These are phyloP conservation scores for Brevimyrus niger DNA, from an alignment of 2,113 vertebrate genomes.

Conservation along the genomic window DNA sequence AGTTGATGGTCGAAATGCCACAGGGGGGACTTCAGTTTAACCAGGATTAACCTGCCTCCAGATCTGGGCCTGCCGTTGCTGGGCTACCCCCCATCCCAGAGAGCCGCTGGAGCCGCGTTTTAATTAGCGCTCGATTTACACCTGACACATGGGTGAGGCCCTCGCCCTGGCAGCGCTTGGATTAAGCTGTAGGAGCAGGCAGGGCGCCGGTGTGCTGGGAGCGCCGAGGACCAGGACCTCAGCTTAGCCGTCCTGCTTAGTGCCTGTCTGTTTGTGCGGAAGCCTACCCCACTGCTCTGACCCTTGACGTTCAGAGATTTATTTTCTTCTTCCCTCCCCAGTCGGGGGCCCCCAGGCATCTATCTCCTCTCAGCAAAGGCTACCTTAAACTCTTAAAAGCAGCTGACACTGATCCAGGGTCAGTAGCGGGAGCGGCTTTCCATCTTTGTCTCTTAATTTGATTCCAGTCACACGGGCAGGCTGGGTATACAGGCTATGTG, in stretches of 20 bases:
- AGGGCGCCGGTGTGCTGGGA: background rate
- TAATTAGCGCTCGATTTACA: background rate
- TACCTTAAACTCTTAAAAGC: background rate
- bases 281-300: background rate
- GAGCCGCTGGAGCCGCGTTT: background rate
- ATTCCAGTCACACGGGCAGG: conserved; percentile 6
- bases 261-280: background rate
- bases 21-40: background rate
- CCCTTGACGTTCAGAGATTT: background rate
- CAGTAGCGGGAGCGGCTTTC: background rate
- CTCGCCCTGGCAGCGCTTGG: background rate
- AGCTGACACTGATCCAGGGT: background rate
- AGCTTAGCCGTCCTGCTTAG: background rate
- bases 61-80: background rate
- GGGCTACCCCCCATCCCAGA: background rate
- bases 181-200: background rate
- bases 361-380: background rate
- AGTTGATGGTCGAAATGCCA: background rate
- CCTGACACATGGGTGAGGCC: background rate
- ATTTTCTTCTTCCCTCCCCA: background rate
- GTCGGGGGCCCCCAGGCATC: background rate
- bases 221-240: background rate
- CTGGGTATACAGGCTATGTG: conserved; percentile 1
- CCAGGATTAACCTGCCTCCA: background rate
- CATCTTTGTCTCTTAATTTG: background rate